Evolutionary conservation across 2,113 vertebrate species (phyloP), one percentile per base, ranked within the genome.

Genomic region (Amphilophus citrinellus): DNA sequence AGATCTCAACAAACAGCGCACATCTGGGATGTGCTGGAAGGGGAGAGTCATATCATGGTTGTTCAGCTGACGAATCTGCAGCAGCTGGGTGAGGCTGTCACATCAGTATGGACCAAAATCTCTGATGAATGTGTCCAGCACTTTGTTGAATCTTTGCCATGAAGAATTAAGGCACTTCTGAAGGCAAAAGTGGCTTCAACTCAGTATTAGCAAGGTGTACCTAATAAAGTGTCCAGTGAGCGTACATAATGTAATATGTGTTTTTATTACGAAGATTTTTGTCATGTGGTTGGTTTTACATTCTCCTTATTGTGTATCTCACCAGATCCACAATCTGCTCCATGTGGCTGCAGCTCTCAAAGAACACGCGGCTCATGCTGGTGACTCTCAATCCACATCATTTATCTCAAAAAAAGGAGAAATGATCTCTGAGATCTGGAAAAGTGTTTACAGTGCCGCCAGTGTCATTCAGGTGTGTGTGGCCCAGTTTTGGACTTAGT

Each of bases 261-360:
- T 50, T 32, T 32, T 0, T 53, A n/a, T 61, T 18, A 30, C 32
- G 27, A 61, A 32, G 58, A 39, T 32, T 73, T 53, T 32, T 56
- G 47, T 8, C 27, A 20, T 0, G 10, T 32, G 11, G 47, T 32
- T 10, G 61, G 5, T 10, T 17, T 56, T 24, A 37, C 20, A 3
- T 53, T 61, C 53, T 61, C n/a, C 20, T 42, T 15, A 47, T 17
- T 73, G 47, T 20, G 1, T 73, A n/a, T 73, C 82, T 84, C 5
- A 62, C n/a, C 39, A 97, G 96, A 93, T 95, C 59, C 89, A 86
- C 1, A 92, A 94, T 82, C 7, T 90, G 7, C 76, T 93, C 24
- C 82, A 9, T 5, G 94, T 94, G 17, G 87, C 92, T 57, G 91
- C 96, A 17, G 79, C 80, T 65, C 85, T 97, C 6, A 95, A 94